Evolutionary conservation across 1,140 invertebrate species (phyloP), one percentile per base, ranked within the genome.

Genomic region (Pseudomyrmex concolor): DNA sequence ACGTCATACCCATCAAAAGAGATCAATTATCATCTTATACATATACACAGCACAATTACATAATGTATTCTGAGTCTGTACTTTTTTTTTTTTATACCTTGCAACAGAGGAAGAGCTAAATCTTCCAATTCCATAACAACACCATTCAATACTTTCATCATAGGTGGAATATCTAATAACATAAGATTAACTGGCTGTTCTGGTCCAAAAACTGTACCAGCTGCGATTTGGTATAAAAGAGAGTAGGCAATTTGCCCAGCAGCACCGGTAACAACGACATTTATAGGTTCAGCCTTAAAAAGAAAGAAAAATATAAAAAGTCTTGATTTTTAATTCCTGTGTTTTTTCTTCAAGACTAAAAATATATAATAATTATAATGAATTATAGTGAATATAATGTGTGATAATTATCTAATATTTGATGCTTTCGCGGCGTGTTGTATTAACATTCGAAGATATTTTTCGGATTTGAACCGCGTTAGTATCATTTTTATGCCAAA

Each of bases 171-270:
- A 95, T 99, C 99, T 77, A 99, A 95, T 66, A 99, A 95, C 91
- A 98, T 97, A 13, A 99, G 95, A 91, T 97, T 97, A 7, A 99
- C 94, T 0, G 97, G 97, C 94, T 99, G 98, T 62, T 98, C 95
- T 63, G 95, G 94, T 12, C 99, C 99, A 95, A 99, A 99, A 0
- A 99, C 99, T 95, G 98, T 97, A 87, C 99, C 99, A 91, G 98
- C 98, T 17, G 98, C 98, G 88, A 99, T 95, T 94, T 98, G 97
- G 91, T 98, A 98, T 0, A 99, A 93, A 43, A 99, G 94, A 0
- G 99, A 99, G 93, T 99, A 99, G 57, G 98, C 99, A 90, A 99
- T 99, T 95, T 99, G 99, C 17, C 99, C 99, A 71, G 98, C 98
- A 90, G 99, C 99, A 84, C 99, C 99, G 81, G 99, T 99, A 10